phyloP scores from a whole-genome alignment of 2,888 invertebrate genomes.

The Nomada flava region DNA sequence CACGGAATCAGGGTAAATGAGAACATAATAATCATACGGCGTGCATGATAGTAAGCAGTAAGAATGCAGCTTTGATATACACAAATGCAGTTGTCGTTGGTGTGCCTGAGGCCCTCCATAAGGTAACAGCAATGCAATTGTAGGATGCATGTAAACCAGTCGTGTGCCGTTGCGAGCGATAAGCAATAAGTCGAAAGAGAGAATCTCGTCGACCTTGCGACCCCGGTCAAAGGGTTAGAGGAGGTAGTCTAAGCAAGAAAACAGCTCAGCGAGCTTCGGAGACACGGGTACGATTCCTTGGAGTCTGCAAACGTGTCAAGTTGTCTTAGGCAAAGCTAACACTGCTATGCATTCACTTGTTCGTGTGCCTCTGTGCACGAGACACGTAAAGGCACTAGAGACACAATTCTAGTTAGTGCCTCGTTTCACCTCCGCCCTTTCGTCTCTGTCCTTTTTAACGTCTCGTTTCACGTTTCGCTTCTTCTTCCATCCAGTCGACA shows the following conservation, averaged over 20 bases:
- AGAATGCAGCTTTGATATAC: constrained; percentile 47
- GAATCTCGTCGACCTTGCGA: constrained; percentile 36
- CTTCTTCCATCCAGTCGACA: constrained; percentile 34
- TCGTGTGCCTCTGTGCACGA: constrained; percentile 36
- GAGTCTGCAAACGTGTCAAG: constrained; percentile 77
- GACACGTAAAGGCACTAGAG: constrained; percentile 67
- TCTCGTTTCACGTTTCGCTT: neutral
- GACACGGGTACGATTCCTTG: constrained; percentile 57
- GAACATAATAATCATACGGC: neutral
- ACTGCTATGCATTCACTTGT: constrained; percentile 49
- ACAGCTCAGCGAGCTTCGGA: constrained; percentile 61
- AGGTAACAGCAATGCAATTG: constrained; percentile 55
- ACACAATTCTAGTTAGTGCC: constrained; percentile 76
- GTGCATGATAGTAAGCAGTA: neutral
- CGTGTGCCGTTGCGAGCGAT: constrained; percentile 34
- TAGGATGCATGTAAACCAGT: constrained; percentile 19
- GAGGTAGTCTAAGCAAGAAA: constrained; percentile 49
- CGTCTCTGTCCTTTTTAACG: constrained; percentile 4
- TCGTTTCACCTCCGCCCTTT: constrained; percentile 59
- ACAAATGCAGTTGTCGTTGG: constrained; percentile 40
- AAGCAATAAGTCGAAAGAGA: constrained; percentile 50
- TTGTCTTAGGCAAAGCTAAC: constrained; percentile 78
- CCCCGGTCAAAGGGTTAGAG: constrained; percentile 22
- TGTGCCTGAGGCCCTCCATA: constrained; percentile 41
- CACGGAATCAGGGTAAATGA: neutral